These are phyloP conservation scores for Oreochromis grahami DNA, from an alignment of 2,797 vertebrate species.

Conservation along the genomic window DNA sequence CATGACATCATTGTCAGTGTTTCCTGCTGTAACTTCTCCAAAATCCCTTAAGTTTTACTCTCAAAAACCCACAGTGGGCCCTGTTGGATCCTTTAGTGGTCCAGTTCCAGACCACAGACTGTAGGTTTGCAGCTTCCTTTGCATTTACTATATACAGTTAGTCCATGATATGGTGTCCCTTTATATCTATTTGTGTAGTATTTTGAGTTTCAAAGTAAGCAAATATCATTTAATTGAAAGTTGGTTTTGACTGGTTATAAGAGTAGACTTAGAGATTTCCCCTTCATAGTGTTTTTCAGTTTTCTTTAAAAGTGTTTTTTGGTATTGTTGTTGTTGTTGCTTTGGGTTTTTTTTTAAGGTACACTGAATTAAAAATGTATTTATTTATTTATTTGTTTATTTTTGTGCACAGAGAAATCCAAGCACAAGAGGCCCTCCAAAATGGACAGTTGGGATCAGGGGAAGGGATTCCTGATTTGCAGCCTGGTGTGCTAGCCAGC, in stretches of 20 bases:
- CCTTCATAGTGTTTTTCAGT: neutral
- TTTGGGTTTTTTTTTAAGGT: neutral
- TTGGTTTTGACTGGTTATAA: neutral
- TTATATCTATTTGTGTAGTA: neutral
- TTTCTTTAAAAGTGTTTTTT: neutral
- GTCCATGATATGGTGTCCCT: neutral
- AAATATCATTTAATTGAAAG: neutral
- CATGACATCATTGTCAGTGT: neutral
- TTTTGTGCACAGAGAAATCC: slow-evolving; percentile 83
- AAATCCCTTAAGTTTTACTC: neutral
- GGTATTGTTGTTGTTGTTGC: neutral
- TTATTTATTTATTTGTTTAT: neutral
- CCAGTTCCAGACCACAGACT: neutral
- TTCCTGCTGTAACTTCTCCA: neutral
- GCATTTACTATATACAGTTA: neutral
- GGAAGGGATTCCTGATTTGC: slow-evolving; percentile 86
- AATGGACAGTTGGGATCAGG: slow-evolving; percentile 85
- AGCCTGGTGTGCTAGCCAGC: slow-evolving; percentile 90
- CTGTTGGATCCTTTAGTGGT: neutral
- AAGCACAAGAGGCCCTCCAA: slow-evolving; percentile 91
- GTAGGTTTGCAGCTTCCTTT: neutral
- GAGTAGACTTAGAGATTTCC: neutral
- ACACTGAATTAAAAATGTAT: neutral
- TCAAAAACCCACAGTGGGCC: neutral
- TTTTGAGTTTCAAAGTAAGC: neutral